Percentiles rank a stretch among this genome's conserved stretches.
phyloP scores from a whole-genome alignment of 2,888 invertebrate genomes.

The Idaea straminata region DNA sequence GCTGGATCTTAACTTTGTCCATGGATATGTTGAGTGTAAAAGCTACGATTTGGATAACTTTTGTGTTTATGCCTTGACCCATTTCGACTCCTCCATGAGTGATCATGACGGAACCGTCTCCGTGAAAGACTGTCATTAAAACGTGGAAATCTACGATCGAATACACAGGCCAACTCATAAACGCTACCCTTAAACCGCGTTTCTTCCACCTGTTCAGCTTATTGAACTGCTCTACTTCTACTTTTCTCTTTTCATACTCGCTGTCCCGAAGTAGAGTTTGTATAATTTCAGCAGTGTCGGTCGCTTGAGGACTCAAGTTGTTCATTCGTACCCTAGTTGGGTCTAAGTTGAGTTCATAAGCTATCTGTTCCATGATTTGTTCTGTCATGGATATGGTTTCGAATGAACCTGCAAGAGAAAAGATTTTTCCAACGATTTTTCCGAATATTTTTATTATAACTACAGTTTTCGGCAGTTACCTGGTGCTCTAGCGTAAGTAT shows the following conservation, averaged over 20 bases:
- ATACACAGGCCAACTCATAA: constrained; percentile 83
- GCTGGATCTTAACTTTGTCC: constrained; percentile 83
- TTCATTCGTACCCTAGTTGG: constrained; percentile 72
- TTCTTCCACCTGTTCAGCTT: constrained; percentile 88
- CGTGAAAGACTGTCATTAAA: constrained; percentile 83
- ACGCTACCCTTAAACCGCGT: constrained; percentile 84
- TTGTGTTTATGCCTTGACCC: constrained; percentile 86
- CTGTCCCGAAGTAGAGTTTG: constrained; percentile 47
- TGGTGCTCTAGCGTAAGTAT: constrained; percentile 84
- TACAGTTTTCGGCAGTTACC: constrained; percentile 64
- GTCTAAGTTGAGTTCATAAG: constrained; percentile 76
- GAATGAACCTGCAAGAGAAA: constrained; percentile 69
- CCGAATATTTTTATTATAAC: neutral
- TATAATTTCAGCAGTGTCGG: constrained; percentile 57
- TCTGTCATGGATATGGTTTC: constrained; percentile 84
- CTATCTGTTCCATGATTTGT: constrained; percentile 83
- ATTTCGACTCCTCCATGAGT: constrained; percentile 55
- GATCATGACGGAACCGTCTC: constrained; percentile 83
- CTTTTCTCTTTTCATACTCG: constrained; percentile 78
- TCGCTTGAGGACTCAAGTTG: constrained; percentile 58
- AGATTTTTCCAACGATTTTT: neutral
- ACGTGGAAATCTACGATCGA: constrained; percentile 78
- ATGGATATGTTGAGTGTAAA: constrained; percentile 83
- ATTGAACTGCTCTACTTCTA: constrained; percentile 81
- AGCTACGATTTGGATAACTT: constrained; percentile 84